Conservation (phyloP, 2,888 invertebrate genomes). For the Drosophila falleni region DNA sequence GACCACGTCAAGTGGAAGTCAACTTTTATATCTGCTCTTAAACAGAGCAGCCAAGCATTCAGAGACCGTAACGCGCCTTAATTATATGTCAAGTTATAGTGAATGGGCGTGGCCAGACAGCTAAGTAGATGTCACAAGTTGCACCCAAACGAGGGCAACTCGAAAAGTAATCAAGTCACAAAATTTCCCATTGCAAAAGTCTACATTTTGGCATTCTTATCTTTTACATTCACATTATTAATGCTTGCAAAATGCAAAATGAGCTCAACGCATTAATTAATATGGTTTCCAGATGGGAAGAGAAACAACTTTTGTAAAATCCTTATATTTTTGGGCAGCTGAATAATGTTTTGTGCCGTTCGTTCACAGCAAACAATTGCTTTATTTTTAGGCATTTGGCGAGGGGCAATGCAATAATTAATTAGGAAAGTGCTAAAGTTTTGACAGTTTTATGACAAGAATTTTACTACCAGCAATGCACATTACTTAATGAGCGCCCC, state of each 20-base stretch:
- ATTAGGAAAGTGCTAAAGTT: slow-evolving; percentile 54
- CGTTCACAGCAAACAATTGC: slow-evolving; percentile 1
- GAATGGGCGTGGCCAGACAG: slow-evolving; percentile 37
- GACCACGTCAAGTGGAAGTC: slow-evolving; percentile 39
- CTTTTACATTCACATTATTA: not conserved
- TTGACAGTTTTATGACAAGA: slow-evolving; percentile 47
- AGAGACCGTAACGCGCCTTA: slow-evolving; percentile 37
- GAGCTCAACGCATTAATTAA: slow-evolving; percentile 6
- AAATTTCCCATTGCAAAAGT: not conserved
- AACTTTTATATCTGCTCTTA: slow-evolving; percentile 53
- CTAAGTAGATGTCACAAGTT: slow-evolving; percentile 34
- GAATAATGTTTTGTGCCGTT: not conserved
- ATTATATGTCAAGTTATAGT: slow-evolving; percentile 57
- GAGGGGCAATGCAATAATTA: slow-evolving; percentile 38
- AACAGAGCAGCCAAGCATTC: slow-evolving; percentile 34
- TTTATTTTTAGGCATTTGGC: slow-evolving; percentile 25
- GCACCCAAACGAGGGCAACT: slow-evolving; percentile 40
- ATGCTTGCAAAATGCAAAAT: slow-evolving; percentile 2
- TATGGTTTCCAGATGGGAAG: slow-evolving; percentile 10
- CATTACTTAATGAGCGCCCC: slow-evolving; percentile 43
- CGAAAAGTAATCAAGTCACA: not conserved
- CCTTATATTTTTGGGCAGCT: slow-evolving; percentile 1
- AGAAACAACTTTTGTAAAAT: slow-evolving; percentile 2
- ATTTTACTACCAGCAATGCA: slow-evolving; percentile 32
- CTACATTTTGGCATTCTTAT: not conserved